Evolutionary conservation across 2,888 invertebrate genomes (phyloP).

Genomic region (Zygogramma bicolorata): DNA sequence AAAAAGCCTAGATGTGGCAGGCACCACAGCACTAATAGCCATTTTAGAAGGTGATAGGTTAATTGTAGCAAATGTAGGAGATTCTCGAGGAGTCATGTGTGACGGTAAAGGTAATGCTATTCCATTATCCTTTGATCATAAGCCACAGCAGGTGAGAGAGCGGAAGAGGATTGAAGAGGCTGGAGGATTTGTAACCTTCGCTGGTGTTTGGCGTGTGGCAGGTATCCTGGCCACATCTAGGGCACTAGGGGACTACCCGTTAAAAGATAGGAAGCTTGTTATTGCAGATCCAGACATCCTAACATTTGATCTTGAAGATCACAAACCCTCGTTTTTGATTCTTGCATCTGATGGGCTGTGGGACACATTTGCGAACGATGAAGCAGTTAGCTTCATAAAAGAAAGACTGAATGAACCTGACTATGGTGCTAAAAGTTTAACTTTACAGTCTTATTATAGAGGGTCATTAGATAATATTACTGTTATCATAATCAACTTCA

Average conservation of each 20-base stretch:
- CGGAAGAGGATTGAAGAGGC: slow-evolving; percentile 93
- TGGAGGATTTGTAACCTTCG: slow-evolving; percentile 94
- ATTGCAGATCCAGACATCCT: slow-evolving; percentile 96
- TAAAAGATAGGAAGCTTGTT: slow-evolving; percentile 93
- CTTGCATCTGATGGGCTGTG: slow-evolving; percentile 96
- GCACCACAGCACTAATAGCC: slow-evolving; percentile 93
- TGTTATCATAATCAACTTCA: slow-evolving; percentile 89
- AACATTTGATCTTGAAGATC: slow-evolving; percentile 88
- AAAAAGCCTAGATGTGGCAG: slow-evolving; percentile 80
- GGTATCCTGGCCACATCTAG: slow-evolving; percentile 95
- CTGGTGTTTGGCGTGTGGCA: slow-evolving; percentile 96
- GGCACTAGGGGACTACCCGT: slow-evolving; percentile 94
- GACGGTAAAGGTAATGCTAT: slow-evolving; percentile 90
- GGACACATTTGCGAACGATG: slow-evolving; percentile 96
- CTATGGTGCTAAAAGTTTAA: slow-evolving; percentile 91
- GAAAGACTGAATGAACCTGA: slow-evolving; percentile 87
- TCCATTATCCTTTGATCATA: slow-evolving; percentile 95
- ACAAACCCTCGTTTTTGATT: slow-evolving; percentile 89
- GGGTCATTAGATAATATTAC: slow-evolving; percentile 97
- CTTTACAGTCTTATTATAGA: slow-evolving; percentile 89
- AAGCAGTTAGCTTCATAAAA: slow-evolving; percentile 90
- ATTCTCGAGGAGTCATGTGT: slow-evolving; percentile 96
- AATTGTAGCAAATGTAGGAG: slow-evolving; percentile 96
- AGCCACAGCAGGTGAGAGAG: slow-evolving; percentile 96
- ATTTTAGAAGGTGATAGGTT: slow-evolving; percentile 84